Percentiles rank a stretch among this genome's conserved stretches.
Evolutionary conservation across 2,113 vertebrate genomes (phyloP).

Genomic region (Nothocercus julius): DNA sequence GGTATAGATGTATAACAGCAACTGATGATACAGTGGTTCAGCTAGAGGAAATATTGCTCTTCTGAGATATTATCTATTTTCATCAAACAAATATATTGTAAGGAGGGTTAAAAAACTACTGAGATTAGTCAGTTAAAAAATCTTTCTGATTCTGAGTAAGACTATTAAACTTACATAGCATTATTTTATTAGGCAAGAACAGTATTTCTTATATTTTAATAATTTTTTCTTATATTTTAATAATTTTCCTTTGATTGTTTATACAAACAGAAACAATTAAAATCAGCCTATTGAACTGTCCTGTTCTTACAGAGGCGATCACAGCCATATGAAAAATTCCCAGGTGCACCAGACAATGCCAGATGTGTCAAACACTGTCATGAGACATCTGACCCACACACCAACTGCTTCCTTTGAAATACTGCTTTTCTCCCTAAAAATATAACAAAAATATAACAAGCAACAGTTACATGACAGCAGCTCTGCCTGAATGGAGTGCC

Average conservation of each 20-base stretch:
- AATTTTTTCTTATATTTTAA: too few species aligned
- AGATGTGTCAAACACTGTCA: neutral
- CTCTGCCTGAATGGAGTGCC: neutral
- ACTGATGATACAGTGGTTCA: neutral
- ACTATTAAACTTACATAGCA: neutral
- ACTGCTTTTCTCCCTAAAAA: neutral
- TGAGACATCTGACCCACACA: neutral
- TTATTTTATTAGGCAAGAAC: neutral
- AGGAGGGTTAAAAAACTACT: neutral
- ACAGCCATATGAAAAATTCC: neutral
- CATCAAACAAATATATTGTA: neutral
- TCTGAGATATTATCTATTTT: neutral
- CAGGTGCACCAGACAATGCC: neutral
- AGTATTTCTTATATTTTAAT: neutral
- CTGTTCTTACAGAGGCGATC: neutral
- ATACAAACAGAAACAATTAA: neutral
- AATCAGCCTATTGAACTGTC: neutral
- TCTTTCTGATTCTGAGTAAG: neutral
- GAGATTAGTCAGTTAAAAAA: neutral
- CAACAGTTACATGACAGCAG: neutral
- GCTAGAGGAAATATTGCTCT: neutral
- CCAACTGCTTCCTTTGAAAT: neutral
- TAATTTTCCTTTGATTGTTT: neutral
- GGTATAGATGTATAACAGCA: neutral
- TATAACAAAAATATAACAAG: neutral